phyloP scores from a whole-genome alignment of 2,113 vertebrate species.

The Oryzias celebensis region DNA sequence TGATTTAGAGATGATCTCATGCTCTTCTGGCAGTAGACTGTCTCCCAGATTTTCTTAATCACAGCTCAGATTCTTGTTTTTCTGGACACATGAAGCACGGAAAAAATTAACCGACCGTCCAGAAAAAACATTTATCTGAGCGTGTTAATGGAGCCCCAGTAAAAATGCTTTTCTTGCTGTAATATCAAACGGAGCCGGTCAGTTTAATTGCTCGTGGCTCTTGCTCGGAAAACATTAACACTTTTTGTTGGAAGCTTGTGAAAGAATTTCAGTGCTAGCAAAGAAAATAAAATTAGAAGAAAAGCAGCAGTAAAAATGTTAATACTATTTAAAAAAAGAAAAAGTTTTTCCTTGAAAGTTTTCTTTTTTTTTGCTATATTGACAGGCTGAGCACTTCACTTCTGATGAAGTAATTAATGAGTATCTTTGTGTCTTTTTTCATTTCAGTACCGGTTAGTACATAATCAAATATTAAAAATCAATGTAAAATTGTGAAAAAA shows the following conservation, averaged over 20 bases:
- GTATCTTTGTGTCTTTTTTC: too few species aligned
- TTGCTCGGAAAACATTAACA: neutral
- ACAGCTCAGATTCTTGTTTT: constrained; percentile 55
- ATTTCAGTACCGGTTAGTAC: too few species aligned
- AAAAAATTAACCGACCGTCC: constrained; percentile 36
- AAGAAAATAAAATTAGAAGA: too few species aligned
- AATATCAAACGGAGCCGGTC: constrained; percentile 23
- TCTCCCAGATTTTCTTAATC: constrained; percentile 43
- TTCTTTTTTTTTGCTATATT: too few species aligned
- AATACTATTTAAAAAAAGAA: too few species aligned
- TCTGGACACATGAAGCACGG: constrained; percentile 36
- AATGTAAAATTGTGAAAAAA: too few species aligned
- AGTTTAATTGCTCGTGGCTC: constrained; percentile 5
- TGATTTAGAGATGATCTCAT: constrained; percentile 68
- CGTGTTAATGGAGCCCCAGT: constrained; percentile 18
- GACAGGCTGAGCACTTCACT: too few species aligned
- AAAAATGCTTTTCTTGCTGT: constrained; percentile 33
- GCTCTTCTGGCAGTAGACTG: constrained; percentile 49
- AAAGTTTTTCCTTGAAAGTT: too few species aligned
- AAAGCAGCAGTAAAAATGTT: too few species aligned
- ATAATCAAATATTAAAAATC: too few species aligned
- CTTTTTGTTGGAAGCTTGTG: neutral
- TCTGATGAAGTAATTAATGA: too few species aligned
- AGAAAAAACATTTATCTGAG: constrained; percentile 48
- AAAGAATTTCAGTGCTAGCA: neutral